These are phyloP conservation scores for Galleria mellonella DNA, from an alignment of 1,140 invertebrate species.

Conservation along the genomic window DNA sequence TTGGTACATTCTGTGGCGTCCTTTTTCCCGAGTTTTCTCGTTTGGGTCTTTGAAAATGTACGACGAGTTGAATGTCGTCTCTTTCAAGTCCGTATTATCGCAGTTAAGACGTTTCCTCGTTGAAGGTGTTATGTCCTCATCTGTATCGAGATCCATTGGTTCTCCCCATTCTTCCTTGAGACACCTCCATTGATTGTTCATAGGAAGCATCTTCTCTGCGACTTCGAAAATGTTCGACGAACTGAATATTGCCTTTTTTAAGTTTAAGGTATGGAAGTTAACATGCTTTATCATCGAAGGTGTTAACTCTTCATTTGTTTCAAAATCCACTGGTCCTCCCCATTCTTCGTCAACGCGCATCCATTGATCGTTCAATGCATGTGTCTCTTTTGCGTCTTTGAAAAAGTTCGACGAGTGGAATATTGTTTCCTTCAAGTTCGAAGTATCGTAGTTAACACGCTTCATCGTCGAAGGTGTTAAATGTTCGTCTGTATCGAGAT, in stretches of 20 bases:
- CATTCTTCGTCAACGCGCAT: conserved; percentile 44
- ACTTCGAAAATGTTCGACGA: too few relatives aligned
- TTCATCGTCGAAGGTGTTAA: conserved; percentile 18
- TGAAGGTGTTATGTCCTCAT: conserved; percentile 32
- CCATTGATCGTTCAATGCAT: conserved; percentile 61
- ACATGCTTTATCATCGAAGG: conserved; percentile 26
- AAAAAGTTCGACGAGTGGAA: conserved; percentile 52
- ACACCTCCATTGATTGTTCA: conserved; percentile 49
- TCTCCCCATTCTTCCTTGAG: conserved; percentile 51
- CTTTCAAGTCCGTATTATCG: conserved; percentile 36
- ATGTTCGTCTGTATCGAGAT: conserved; percentile 52
- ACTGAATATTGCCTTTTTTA: conserved; percentile 44
- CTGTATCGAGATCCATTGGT: conserved; percentile 49
- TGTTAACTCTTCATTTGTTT: conserved; percentile 40
- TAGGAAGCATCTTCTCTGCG: conserved; percentile 38
- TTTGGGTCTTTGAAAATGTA: conserved; percentile 46
- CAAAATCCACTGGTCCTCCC: conserved; percentile 51
- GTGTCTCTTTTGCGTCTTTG: conserved; percentile 43
- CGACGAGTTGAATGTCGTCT: conserved; percentile 49
- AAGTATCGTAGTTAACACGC: conserved; percentile 38
- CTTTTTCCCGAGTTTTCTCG: conserved; percentile 33
- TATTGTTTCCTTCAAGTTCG: conserved; percentile 38
- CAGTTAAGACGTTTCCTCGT: conserved; percentile 36
- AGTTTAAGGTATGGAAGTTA: conserved; percentile 40
- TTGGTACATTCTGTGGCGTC: conserved; percentile 33